Base-by-base conservation (phyloP, 1,140 invertebrate species). In the Drosophila kohkoa region DNA sequence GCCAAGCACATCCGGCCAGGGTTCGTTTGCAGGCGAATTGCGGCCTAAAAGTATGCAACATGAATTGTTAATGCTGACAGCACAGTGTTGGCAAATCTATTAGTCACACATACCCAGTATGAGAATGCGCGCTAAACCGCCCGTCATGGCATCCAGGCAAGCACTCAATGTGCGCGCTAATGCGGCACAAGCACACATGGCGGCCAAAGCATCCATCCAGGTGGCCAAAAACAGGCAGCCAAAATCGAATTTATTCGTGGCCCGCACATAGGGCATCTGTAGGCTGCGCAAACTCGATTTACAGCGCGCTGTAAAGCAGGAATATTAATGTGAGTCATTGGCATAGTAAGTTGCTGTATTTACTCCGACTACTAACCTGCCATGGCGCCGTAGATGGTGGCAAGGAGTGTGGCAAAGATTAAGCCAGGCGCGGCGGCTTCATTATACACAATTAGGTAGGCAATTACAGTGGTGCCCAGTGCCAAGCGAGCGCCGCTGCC, bases 1-100 rank as follows among this genome's bases (percentile, higher is more conserved):
- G n/a, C 95, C 95, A 15, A 96, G 79, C 1, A 96, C 94, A 92
- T 96, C 95, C 49, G 95, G 95, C 94, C 95, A 95, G 3, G 95
- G 95, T 83, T 95, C 95, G 2, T 94, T 94, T 11, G 92, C 79
- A 5, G 93, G 93, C 62, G 93, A 88, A 65, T 92, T 92, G 57
- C 94, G 87, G n/a, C 94, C 93, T 91, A 48, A 81, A 89, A 85
- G 81, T 81, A 89, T 48, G 81, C 85, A 89, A 67, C 59, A 51
- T 49, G 49, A 46, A 48, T 48, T 43, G 8, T 43, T 41, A 45
- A 49, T 45, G 2, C 13, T 16, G 5, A 8, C 0, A 52, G 11
- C 11, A 89, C 65, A 90, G 71, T 79, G 15, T 32, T 10, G 46
- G 45, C 38, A 28, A 15, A 11, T 70, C 69, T 75, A 73, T 77